Evolutionary conservation across 2,797 vertebrate species (phyloP), one percentile per base, ranked within the genome.

Genomic region (Limosa lapponica): DNA sequence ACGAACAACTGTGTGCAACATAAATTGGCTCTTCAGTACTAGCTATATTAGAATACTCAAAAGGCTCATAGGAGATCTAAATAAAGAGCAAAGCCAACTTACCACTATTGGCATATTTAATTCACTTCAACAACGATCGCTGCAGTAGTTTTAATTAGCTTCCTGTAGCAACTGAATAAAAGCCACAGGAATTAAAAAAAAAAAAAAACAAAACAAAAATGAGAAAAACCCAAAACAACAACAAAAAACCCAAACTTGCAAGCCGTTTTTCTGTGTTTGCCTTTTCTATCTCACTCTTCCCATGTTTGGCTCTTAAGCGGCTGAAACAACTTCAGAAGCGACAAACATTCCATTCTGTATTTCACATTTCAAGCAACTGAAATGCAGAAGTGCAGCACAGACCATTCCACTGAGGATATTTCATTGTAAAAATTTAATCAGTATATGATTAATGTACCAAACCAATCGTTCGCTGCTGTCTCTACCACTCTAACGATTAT

Each of bases 1-100:
- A 83, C 51, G 70, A 81, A 39, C 32, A 70, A 37, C 41, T 23
- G 32, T 9, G 20, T 9, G 43, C n/a, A 66, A 75, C 32, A 49
- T 23, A 54, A 84, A 84, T 4, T 67, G 36, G 18, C 58, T 84
- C 58, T 81, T 84, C 37, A 37, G 58, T 41, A 61, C 46, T 22
- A 78, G n/a, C 65, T 72, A 25, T 32, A 51, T 34, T n/a, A 66
- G 23, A 79, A 88, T 41, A 90, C 36, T 66, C 83, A 36, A 79
- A 78, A 81, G 37, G 27, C 18, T 88, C 43, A 77, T 2, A 79
- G 24, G 32, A 94, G 51, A 77, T 11, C 34, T 82, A 67, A 90
- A 91, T 64, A 83, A 87, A 87, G 84, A 95, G 22, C 62, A 89
- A 92, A 94, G 44, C 25, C 24, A 82, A 61, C 70, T 75, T 79